These are phyloP conservation scores for Catonia carolina DNA, from an alignment of 2,888 invertebrate genomes.

Conservation along the genomic window DNA sequence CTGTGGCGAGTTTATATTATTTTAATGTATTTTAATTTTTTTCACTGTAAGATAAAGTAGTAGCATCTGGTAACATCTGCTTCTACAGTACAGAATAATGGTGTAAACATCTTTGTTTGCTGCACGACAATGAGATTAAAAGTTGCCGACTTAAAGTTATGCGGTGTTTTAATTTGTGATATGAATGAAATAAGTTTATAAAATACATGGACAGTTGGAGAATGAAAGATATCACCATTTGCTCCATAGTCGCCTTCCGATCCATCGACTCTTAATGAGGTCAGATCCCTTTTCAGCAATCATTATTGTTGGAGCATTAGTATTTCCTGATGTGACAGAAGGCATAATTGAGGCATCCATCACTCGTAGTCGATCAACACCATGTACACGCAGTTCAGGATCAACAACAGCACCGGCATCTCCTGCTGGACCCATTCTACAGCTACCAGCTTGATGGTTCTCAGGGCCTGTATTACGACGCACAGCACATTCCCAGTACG, in stretches of 20 bases:
- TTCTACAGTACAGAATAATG: no score
- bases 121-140: no score
- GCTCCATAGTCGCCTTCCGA: conserved; percentile 36
- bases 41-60: no score
- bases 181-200: no score
- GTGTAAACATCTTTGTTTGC: no score
- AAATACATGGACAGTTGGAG: no score
- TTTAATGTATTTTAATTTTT: no score
- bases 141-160: no score
- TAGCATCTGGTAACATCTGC: no score
- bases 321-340: conserved; percentile 49
- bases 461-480: conserved; percentile 54
- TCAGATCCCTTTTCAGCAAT: conserved; percentile 53
- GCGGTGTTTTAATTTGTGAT: no score
- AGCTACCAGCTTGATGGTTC: conserved; percentile 59
- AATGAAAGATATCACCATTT: conserved; percentile 36
- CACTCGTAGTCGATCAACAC: conserved; percentile 47
- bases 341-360: conserved; percentile 55
- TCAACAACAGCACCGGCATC: conserved; percentile 55
- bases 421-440: conserved; percentile 53
- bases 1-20: no score
- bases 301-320: conserved; percentile 53
- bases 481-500: conserved; percentile 55
- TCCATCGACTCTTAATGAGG: conserved; percentile 47
- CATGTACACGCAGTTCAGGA: conserved; percentile 46